phyloP scores from a whole-genome alignment of 2,888 invertebrate species.

The Ormyrus pomaceus region DNA sequence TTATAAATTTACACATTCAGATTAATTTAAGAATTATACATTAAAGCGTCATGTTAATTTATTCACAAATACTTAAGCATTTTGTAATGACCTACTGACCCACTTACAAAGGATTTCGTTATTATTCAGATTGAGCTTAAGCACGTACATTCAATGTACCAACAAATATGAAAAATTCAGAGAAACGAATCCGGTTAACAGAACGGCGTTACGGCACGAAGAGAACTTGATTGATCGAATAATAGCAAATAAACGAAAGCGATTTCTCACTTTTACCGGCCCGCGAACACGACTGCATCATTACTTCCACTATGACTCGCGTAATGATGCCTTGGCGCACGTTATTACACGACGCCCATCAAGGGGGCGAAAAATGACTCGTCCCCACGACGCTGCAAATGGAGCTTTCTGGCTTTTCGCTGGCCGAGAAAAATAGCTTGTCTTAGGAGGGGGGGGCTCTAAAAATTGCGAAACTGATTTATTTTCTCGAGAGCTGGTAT shows the following conservation, averaged over 20 bases:
- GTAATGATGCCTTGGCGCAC: slow-evolving; percentile 11
- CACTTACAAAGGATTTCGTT: too few relatives aligned
- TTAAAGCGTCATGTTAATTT: too few relatives aligned
- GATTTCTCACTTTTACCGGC: slow-evolving; percentile 6
- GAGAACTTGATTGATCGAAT: background rate
- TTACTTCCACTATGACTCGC: slow-evolving; percentile 23
- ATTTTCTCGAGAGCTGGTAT: too few relatives aligned
- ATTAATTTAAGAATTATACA: too few relatives aligned
- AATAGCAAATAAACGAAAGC: slow-evolving; percentile 1
- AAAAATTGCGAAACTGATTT: too few relatives aligned
- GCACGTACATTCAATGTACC: too few relatives aligned
- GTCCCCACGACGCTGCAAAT: slow-evolving; percentile 11
- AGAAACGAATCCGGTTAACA: too few relatives aligned
- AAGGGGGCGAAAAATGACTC: slow-evolving; percentile 13
- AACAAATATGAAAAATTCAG: too few relatives aligned
- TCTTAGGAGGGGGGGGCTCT: background rate
- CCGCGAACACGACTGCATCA: background rate
- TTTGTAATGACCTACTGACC: too few relatives aligned
- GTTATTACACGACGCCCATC: background rate
- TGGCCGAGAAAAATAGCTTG: background rate
- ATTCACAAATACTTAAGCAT: too few relatives aligned
- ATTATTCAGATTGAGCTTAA: too few relatives aligned
- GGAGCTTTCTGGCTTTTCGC: slow-evolving; percentile 20
- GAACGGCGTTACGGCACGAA: background rate
- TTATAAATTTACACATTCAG: too few relatives aligned